These are phyloP conservation scores for Lonchura striata DNA, from an alignment of 2,113 vertebrate species.

Conservation along the genomic window DNA sequence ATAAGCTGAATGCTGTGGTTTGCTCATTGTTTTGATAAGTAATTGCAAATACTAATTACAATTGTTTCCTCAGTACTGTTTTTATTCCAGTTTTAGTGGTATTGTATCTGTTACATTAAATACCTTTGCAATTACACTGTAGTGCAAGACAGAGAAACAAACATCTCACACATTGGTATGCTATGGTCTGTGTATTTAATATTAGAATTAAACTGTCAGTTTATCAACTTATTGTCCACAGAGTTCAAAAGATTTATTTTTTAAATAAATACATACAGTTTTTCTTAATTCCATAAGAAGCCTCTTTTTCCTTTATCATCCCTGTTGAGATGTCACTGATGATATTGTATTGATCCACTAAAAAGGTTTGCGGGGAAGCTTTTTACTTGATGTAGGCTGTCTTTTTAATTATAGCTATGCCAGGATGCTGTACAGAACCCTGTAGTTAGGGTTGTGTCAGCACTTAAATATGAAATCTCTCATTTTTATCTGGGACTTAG, in stretches of 20 bases:
- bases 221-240: neutral
- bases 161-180: neutral
- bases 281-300: neutral
- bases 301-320: neutral
- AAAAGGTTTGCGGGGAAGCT: constrained; percentile 47
- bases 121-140: neutral
- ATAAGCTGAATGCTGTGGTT: neutral
- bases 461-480: constrained; percentile 28
- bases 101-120: neutral
- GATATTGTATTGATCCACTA: constrained; percentile 46
- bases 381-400: constrained; percentile 33
- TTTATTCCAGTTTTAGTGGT: neutral
- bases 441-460: constrained; percentile 39
- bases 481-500: constrained; percentile 17
- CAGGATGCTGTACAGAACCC: neutral
- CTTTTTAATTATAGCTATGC: constrained; percentile 35
- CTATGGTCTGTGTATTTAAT: neutral
- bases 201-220: neutral
- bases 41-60: neutral
- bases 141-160: neutral
- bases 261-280: neutral
- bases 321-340: constrained; percentile 1
- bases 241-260: neutral
- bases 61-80: neutral
- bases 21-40: neutral